Conservation (phyloP, 2,113 vertebrate genomes). For the Oxyura jamaicensis region DNA sequence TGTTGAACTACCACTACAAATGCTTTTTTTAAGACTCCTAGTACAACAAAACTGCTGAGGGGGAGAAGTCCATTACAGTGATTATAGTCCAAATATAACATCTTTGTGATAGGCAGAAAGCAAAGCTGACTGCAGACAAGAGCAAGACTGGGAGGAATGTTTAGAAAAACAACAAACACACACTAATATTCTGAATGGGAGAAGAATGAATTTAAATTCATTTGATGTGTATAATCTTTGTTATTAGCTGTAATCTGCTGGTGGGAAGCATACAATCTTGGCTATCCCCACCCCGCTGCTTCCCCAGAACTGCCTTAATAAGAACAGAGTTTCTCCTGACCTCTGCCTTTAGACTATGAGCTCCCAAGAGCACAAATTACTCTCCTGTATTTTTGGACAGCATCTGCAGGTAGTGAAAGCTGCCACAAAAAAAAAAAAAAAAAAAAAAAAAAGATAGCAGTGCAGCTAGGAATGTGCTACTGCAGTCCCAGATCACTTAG, state of each 20-base stretch:
- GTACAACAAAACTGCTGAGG: neutral
- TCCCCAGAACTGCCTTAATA: neutral
- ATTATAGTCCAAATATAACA: neutral
- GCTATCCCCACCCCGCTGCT: neutral
- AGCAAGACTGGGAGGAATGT: neutral
- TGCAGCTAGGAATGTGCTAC: neutral
- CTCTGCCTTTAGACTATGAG: neutral
- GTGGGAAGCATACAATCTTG: neutral
- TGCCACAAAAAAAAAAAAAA: neutral
- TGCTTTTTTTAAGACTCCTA: neutral
- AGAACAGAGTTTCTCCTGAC: conserved; percentile 12
- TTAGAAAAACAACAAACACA: neutral
- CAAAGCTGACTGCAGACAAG: neutral
- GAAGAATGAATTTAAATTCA: conserved; percentile 42
- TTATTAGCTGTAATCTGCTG: conserved; percentile 50
- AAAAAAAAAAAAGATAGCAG: neutral
- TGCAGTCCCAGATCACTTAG: neutral
- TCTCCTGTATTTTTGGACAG: neutral
- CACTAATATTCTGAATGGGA: conserved; percentile 16
- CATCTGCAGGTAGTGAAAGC: neutral
- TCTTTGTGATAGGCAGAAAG: neutral
- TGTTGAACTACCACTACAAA: neutral
- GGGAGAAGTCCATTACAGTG: neutral
- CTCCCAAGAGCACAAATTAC: neutral
- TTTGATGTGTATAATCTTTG: conserved; percentile 45